Evolutionary conservation across 2,888 invertebrate genomes (phyloP).

Genomic region (Tanaodytes sp.): DNA sequence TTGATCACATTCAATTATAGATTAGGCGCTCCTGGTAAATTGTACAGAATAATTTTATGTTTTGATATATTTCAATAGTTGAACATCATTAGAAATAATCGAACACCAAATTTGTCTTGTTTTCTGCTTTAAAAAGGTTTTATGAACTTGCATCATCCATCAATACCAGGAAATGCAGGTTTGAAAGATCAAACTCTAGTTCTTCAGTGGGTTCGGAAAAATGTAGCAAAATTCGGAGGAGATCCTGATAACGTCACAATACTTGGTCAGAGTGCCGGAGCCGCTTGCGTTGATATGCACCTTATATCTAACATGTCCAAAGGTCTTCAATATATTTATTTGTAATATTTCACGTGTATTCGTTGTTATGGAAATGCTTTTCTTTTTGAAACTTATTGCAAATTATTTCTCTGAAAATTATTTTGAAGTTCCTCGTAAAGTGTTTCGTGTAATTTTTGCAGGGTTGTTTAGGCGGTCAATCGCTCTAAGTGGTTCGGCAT

Average conservation of each 20-base stretch:
- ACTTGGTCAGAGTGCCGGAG: constrained; percentile 76
- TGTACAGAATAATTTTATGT: not conserved
- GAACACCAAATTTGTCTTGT: too few species aligned
- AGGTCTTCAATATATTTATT: too few species aligned
- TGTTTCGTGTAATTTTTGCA: too few species aligned
- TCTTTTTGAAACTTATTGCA: too few species aligned
- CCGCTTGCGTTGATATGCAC: constrained; percentile 59
- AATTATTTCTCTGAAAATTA: not conserved
- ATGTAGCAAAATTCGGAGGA: constrained; percentile 74
- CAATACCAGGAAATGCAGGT: constrained; percentile 58
- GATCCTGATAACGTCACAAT: constrained; percentile 75
- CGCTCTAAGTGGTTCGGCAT: constrained; percentile 54
- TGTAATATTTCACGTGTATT: too few species aligned
- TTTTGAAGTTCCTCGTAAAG: too few species aligned
- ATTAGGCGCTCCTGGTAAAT: constrained; percentile 58
- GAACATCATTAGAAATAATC: too few species aligned
- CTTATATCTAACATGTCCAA: constrained; percentile 54
- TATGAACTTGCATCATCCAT: constrained; percentile 54
- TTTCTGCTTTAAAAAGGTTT: too few species aligned
- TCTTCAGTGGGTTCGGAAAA: constrained; percentile 75
- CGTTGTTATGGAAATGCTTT: too few species aligned
- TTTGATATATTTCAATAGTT: too few species aligned
- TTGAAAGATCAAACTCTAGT: constrained; percentile 74
- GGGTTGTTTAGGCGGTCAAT: constrained; percentile 41
- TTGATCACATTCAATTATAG: constrained; percentile 61